Conservation (phyloP, 2,797 vertebrate species). For the Eulemur rubriventer region DNA sequence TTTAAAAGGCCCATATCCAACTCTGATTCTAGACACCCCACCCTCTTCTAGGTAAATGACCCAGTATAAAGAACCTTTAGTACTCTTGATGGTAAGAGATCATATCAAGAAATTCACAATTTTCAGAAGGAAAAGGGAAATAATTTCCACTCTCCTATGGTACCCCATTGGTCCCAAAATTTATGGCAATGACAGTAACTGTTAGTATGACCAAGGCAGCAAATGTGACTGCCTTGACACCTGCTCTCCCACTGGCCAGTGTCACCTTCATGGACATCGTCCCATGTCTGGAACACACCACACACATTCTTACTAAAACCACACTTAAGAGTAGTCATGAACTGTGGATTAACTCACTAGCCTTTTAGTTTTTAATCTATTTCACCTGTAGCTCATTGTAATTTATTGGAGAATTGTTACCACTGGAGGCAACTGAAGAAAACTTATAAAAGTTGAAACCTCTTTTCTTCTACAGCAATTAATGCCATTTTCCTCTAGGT, state of each 20-base stretch:
- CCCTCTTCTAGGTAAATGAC: background rate
- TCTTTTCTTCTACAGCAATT: constrained; percentile 35
- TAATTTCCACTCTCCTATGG: background rate
- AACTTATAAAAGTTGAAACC: background rate
- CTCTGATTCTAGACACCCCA: background rate
- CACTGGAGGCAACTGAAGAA: background rate
- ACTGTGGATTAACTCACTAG: background rate
- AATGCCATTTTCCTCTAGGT: constrained; percentile 27
- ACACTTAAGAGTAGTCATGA: background rate
- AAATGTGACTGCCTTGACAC: background rate
- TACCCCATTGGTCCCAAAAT: background rate
- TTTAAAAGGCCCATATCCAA: background rate
- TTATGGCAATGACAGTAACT: background rate
- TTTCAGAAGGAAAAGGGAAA: background rate
- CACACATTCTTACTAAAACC: background rate
- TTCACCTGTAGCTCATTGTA: constrained; percentile 14
- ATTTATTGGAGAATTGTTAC: background rate
- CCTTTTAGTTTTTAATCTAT: background rate
- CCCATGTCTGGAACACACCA: background rate
- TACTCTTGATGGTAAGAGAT: background rate
- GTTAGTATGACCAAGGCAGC: background rate
- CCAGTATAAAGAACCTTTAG: background rate
- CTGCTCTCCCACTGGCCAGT: background rate
- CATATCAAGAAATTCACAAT: background rate
- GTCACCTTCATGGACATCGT: background rate